Evolutionary conservation across 1,140 invertebrate species (phyloP), one percentile per base, ranked within the genome.

Genomic region (Cotesia chilonis): DNA sequence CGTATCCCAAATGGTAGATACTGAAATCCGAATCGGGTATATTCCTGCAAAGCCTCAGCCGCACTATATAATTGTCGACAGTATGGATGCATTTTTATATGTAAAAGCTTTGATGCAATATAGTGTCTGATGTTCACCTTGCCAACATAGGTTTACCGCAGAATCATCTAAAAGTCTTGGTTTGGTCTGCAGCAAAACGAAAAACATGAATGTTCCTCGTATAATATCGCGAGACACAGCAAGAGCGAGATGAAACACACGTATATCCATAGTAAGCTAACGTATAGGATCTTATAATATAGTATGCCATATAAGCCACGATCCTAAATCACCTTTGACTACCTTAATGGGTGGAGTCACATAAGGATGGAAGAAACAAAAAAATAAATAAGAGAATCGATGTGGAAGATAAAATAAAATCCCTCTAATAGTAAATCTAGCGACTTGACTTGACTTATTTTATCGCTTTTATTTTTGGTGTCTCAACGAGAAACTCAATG

Each of bases 261-360:
- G 79, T 78, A 80, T 79, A 28, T 28, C 28, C 28, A 28, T 28
- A 28, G 28, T 28, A 28, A 76, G 75, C 75, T 75, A 61, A 47
- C 66, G 71, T 69, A 75, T 65, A 75, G 63, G 68, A 73, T 57
- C 55, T 54, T 10, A 36, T 38, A 47, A 52, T 54, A 38, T 65
- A n/a, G 14, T 14, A 47, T 37, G 55, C 71, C 73, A 73, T 76
- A 78, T 77, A 74, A 69, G 75, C 64, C 78, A 80, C 65, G 80
- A 82, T 83, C 82, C 80, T 85, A 85, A 84, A 85, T 85, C 83
- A 84, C 81, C 78, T 85, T 84, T 84, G 83, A 83, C 83, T 83
- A 70, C 76, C 73, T 77, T 83, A 80, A 83, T 75, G 71, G 71
- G 52, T 57, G 41, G 28, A 72, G 67, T 59, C 41, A 63, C 51